Percentiles rank a stretch among this genome's conserved stretches.
Conservation (phyloP, 30 jellyfish, hydroid and myxozoan genomes). For the Catostylus mosaicus region DNA sequence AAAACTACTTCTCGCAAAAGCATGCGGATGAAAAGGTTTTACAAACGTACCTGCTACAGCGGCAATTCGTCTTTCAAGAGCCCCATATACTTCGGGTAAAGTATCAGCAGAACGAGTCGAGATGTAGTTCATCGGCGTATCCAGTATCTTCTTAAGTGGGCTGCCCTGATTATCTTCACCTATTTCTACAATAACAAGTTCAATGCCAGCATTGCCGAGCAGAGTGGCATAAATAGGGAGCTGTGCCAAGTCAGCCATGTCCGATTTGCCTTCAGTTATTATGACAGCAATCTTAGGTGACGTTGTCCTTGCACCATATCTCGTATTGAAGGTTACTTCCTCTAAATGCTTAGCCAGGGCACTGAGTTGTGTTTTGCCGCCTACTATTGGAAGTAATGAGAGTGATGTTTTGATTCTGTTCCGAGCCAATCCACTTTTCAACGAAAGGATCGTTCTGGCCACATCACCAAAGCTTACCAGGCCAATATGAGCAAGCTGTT, state of each 20-base stretch:
- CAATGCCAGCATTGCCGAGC: conserved; percentile 53
- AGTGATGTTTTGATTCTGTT: conserved; percentile 7
- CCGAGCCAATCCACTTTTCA: conserved; percentile 22
- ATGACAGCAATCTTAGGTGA: conserved; percentile 68
- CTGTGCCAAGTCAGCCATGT: conserved; percentile 19
- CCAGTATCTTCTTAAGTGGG: conserved; percentile 36
- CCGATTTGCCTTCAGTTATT: conserved; percentile 47
- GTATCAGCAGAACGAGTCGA: conserved; percentile 5
- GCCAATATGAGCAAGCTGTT: conserved; percentile 56
- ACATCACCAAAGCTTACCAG: conserved; percentile 39
- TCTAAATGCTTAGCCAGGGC: conserved; percentile 11
- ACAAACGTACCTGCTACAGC: conserved; percentile 35
- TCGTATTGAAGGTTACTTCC: conserved; percentile 31
- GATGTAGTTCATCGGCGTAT: conserved; percentile 37
- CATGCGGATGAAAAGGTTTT: neutral
- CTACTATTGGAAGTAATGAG: conserved; percentile 13
- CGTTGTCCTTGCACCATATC: conserved; percentile 64
- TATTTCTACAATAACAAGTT: conserved; percentile 36
- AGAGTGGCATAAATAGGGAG: conserved; percentile 41
- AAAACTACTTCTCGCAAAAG: no score
- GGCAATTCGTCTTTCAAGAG: conserved; percentile 48
- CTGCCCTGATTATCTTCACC: conserved; percentile 16
- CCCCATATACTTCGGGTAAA: conserved; percentile 64
- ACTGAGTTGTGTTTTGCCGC: conserved; percentile 13
- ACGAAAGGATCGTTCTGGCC: conserved; percentile 42